These are phyloP conservation scores for Neoaliturus tenellus DNA, from an alignment of 2,888 invertebrate species.

Conservation along the genomic window DNA sequence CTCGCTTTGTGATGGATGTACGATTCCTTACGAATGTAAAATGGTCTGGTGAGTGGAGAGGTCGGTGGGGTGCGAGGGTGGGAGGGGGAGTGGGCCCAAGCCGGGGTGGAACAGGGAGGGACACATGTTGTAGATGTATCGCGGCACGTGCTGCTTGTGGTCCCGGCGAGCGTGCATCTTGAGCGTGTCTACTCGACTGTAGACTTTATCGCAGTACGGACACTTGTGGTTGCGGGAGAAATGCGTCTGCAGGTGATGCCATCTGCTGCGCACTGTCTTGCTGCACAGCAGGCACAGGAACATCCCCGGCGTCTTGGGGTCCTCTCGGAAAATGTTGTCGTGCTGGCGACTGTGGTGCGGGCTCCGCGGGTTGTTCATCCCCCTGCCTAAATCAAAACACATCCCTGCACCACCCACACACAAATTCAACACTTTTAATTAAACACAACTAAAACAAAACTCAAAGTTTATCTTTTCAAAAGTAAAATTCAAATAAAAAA, in stretches of 20 bases:
- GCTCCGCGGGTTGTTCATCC: background rate
- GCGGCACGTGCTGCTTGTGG: constrained; percentile 73
- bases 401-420: constrained; percentile 19
- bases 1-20: too few relatives aligned
- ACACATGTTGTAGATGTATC: constrained; percentile 41
- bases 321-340: constrained; percentile 60
- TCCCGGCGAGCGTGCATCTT: constrained; percentile 88
- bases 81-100: background rate
- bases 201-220: constrained; percentile 90
- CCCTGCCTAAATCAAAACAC: constrained; percentile 53
- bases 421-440: background rate
- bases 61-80: constrained; percentile 17
- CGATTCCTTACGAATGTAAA: background rate
- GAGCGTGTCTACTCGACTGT: constrained; percentile 91
- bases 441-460: background rate
- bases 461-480: too few relatives aligned
- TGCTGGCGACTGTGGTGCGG: constrained; percentile 5
- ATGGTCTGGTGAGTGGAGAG: constrained; percentile 10
- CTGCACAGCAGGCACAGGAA: constrained; percentile 80
- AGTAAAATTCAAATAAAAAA: too few relatives aligned
- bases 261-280: constrained; percentile 80
- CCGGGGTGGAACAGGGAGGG: background rate
- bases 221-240: constrained; percentile 72
- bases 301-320: constrained; percentile 66
- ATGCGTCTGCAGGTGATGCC: constrained; percentile 81